phyloP scores from a whole-genome alignment of 1,140 invertebrate species.

The Dreissena rostriformis region DNA sequence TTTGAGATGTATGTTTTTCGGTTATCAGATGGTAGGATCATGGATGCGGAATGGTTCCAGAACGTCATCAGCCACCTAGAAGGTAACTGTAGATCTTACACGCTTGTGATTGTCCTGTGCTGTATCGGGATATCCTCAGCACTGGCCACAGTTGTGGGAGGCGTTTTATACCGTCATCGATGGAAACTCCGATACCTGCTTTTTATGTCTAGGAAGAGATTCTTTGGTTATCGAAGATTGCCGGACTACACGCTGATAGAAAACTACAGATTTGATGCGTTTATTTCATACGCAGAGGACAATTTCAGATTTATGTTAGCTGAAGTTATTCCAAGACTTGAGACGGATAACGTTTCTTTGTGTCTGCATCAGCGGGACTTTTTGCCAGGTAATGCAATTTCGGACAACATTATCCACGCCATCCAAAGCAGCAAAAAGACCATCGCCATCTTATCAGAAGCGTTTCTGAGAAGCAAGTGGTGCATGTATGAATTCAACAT shows the following conservation, averaged over 20 bases:
- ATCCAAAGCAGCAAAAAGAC: conserved; percentile 85
- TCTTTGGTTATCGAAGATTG: conserved; percentile 11
- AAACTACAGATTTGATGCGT: conserved; percentile 61
- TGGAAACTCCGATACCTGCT: conserved; percentile 44
- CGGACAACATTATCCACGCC: conserved; percentile 84
- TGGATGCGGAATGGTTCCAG: neutral
- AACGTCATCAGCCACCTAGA: neutral
- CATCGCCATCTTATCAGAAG: conserved; percentile 85
- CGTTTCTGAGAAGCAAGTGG: conserved; percentile 86
- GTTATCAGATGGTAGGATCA: neutral
- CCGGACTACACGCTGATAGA: neutral
- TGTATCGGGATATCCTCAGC: neutral
- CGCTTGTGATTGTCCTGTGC: neutral
- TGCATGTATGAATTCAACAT: conserved; percentile 81
- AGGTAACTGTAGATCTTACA: conserved; percentile 10
- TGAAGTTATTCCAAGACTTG: conserved; percentile 52
- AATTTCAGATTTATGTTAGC: conserved; percentile 54
- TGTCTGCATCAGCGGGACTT: conserved; percentile 73
- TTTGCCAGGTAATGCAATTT: conserved; percentile 80
- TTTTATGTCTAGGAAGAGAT: conserved; percentile 12
- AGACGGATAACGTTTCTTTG: conserved; percentile 53
- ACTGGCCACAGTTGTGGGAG: conserved; percentile 9
- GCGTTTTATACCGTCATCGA: conserved; percentile 22
- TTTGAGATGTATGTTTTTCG: conserved; percentile 9
- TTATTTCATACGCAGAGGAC: conserved; percentile 65